Percentiles rank a stretch among this genome's conserved stretches.
phyloP scores from a whole-genome alignment of 2,797 vertebrate genomes.

The Platyrinchus mystaceus region DNA sequence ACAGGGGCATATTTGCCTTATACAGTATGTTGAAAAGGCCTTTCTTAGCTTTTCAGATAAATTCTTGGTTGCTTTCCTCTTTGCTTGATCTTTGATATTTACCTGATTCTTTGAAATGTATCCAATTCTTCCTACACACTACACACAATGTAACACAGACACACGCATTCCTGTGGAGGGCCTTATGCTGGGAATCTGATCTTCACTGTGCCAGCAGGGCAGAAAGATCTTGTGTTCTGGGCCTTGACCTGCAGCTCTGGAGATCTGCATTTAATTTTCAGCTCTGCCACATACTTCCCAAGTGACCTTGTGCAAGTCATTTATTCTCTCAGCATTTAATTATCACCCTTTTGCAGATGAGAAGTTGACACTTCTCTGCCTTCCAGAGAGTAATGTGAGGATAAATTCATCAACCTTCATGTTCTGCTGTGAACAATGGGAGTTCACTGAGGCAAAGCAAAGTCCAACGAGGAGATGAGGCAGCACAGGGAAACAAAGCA shows the following conservation, averaged over 20 bases:
- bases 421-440: conserved; percentile 60
- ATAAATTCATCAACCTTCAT: conserved; percentile 70
- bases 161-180: neutral
- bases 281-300: conserved; percentile 65
- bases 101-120: neutral
- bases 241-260: conserved; percentile 32
- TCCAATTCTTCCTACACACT: neutral
- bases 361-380: conserved; percentile 67
- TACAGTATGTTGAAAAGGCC: neutral
- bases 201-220: neutral
- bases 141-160: neutral
- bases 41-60: neutral
- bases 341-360: conserved; percentile 72
- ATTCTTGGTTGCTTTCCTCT: neutral
- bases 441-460: conserved; percentile 48
- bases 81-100: neutral
- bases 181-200: neutral
- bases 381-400: conserved; percentile 68
- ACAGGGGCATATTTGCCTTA: neutral
- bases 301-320: conserved; percentile 66
- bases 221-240: neutral
- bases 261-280: conserved; percentile 67
- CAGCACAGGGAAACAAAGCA: neutral
- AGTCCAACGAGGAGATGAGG: conserved; percentile 36
- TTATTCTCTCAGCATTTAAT: conserved; percentile 68